A percentile compares a stretch with the other conserved stretches of the same genome.
phyloP scores from a whole-genome alignment of 2,888 invertebrate species.

The Ecliptopera silaceata region DNA sequence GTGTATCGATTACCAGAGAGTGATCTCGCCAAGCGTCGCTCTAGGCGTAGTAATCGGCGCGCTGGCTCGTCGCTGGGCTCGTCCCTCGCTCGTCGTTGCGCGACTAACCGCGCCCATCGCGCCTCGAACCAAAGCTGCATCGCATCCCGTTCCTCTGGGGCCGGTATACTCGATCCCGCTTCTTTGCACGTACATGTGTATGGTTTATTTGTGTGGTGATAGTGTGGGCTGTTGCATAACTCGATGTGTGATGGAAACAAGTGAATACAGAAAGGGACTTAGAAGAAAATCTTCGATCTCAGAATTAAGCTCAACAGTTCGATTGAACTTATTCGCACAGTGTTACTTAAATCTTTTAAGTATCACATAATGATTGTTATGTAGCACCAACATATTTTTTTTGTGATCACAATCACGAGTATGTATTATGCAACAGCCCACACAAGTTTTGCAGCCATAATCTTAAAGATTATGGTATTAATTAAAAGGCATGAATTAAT shows the following conservation, averaged over 20 bases:
- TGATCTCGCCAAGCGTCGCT: constrained; percentile 56
- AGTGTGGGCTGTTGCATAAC: not conserved
- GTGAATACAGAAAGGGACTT: too few species aligned
- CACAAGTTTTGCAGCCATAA: constrained; percentile 1
- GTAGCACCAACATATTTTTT: too few species aligned
- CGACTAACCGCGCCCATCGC: constrained; percentile 69
- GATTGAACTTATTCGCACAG: too few species aligned
- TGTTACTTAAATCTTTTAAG: too few species aligned
- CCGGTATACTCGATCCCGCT: constrained; percentile 13
- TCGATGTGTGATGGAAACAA: too few species aligned
- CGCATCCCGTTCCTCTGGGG: constrained; percentile 68
- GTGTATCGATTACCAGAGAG: constrained; percentile 56
- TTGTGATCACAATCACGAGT: too few species aligned
- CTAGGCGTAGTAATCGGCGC: constrained; percentile 55
- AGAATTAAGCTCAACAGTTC: too few species aligned
- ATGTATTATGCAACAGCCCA: too few species aligned
- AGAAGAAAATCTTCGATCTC: too few species aligned
- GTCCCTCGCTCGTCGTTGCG: constrained; percentile 61
- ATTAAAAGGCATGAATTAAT: not conserved
- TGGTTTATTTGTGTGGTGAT: constrained; percentile 6
- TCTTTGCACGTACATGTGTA: constrained; percentile 5
- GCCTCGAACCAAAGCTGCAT: constrained; percentile 78
- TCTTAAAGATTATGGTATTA: constrained; percentile 7
- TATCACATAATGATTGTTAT: too few species aligned
- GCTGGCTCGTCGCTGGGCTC: constrained; percentile 46